A percentile compares a stretch with the other conserved stretches of the same genome.
Evolutionary conservation across 2,797 vertebrate species (phyloP).

Genomic region (Champsocephalus esox): DNA sequence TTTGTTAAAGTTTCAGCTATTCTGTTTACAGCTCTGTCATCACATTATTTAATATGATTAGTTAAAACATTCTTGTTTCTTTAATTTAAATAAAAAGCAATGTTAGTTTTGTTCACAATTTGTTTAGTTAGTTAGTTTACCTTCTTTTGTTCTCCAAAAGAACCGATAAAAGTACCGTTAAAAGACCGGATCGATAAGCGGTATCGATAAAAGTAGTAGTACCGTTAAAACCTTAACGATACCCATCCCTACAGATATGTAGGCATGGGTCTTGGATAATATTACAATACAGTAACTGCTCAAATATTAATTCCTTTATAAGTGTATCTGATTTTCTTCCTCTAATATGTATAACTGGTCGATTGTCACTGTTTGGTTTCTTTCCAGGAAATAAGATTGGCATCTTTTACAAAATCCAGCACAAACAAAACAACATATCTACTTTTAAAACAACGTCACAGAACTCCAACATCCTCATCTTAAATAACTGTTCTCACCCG

Average conservation of each 20-base stretch:
- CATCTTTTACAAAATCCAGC: neutral
- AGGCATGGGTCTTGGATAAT: neutral
- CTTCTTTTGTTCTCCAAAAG: no score
- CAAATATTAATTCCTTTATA: neutral
- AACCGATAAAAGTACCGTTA: no score
- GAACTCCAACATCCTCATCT: neutral
- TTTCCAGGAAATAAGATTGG: conserved; percentile 10
- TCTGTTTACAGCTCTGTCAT: no score
- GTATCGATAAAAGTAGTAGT: no score
- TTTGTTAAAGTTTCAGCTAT: no score
- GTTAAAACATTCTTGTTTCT: no score
- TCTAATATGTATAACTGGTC: neutral
- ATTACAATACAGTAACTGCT: neutral
- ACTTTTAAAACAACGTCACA: neutral
- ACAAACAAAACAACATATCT: neutral
- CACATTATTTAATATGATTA: no score
- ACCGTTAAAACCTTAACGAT: no score
- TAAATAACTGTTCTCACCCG: neutral
- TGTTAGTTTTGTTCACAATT: no score
- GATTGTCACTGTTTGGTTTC: neutral
- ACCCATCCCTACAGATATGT: neutral
- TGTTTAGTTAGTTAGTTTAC: no score
- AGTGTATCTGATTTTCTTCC: neutral
- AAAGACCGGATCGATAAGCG: no score
- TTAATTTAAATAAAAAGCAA: no score